These are phyloP conservation scores for Pantala flavescens DNA, from an alignment of 1,140 invertebrate genomes.

Conservation along the genomic window DNA sequence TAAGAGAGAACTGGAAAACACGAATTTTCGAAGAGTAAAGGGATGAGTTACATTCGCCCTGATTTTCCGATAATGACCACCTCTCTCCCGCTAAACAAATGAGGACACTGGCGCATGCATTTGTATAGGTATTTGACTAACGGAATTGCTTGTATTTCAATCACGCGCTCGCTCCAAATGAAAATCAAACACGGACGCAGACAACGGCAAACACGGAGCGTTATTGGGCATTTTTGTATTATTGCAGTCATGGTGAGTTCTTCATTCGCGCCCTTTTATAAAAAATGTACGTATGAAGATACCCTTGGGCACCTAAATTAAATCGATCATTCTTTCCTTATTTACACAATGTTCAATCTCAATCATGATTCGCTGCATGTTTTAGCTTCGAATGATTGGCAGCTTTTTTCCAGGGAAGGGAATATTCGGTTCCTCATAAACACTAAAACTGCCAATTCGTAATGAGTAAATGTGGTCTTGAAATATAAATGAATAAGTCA, in stretches of 20 bases:
- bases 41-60: background rate
- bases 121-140: constrained; percentile 10
- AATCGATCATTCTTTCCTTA: too few relatives aligned
- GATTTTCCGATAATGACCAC: constrained; percentile 1
- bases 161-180: background rate
- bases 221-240: constrained; percentile 3
- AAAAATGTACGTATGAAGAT: too few relatives aligned
- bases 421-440: too few relatives aligned
- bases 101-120: background rate
- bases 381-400: too few relatives aligned
- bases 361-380: too few relatives aligned
- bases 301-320: too few relatives aligned
- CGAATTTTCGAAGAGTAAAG: background rate
- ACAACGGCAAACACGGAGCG: background rate
- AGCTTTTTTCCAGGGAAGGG: too few relatives aligned
- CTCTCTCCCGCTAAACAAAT: background rate
- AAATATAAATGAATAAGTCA: too few relatives aligned
- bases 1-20: background rate
- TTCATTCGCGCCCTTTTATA: too few relatives aligned
- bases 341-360: too few relatives aligned
- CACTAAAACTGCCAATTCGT: too few relatives aligned
- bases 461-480: too few relatives aligned
- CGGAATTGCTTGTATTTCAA: constrained; percentile 9
- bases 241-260: background rate
- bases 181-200: background rate